Base-by-base conservation (phyloP, 2,113 vertebrate species). In the Alligator sinensis region DNA sequence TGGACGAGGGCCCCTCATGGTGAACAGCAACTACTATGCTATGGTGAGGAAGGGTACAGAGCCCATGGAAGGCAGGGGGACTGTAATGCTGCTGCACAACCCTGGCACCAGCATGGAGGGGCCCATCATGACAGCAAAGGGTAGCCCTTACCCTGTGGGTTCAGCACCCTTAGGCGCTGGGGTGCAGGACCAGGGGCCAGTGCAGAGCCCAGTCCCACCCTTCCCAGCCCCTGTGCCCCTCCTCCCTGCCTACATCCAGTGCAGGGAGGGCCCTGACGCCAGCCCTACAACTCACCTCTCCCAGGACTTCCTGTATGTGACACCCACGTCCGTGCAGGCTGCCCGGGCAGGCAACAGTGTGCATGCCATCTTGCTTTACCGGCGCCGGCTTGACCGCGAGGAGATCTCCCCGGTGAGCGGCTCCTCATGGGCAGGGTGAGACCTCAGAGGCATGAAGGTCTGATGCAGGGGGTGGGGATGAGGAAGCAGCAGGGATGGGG, bases 11-110 rank as follows among this genome's bases (percentile, higher is more conserved):
- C 99, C 99, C 1, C 96, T 99, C 94, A 99, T 99, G 99, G 99
- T 99, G 92, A 99, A 99, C 98, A 99, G 99, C 97, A 99, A 99
- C 98, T 99, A 99, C 92, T 99, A 99, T 2, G 97, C 97, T 74
- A 99, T 99, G 99, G 99, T 99, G 93, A 98, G 98, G 78, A 21
- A 0, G 0, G 13, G 8, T 19, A 4, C 2, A 21, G 21, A 60
- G 75, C 9, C 16, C 2, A 4, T 12, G 8, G 3, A 4, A 24
- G 30, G 16, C 25, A 16, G 27, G 47, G 79, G 25, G 22, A 13
- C 15, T 22, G 34, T 34, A 34, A 34, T 34, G 34, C 34, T 34
- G 34, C 34, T 34, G 34, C 34, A 34, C 34, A 34, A 34, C 34
- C 34, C 34, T 34, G 34, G 34, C 34, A 34, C 34, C 34, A 34